These are phyloP conservation scores for Papilio glaucus DNA, from an alignment of 1,140 invertebrate genomes.

Conservation along the genomic window DNA sequence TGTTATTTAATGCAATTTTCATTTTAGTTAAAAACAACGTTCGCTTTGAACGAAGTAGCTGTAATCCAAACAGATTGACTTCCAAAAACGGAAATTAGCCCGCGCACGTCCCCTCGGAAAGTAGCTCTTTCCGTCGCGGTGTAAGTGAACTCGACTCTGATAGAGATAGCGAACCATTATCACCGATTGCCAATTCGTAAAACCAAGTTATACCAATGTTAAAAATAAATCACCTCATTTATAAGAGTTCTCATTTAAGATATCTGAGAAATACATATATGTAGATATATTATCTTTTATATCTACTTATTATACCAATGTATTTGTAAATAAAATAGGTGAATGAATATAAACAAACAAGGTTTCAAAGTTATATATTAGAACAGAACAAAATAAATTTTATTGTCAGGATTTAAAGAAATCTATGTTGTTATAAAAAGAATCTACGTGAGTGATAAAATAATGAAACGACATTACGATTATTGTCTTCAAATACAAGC, in stretches of 20 bases:
- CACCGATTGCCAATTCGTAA: not conserved
- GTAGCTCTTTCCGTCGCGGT: slow-evolving; percentile 28
- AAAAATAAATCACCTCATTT: not conserved
- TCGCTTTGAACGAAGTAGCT: not conserved
- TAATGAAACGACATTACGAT: not conserved
- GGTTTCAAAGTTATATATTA: not conserved
- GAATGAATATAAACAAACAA: not conserved
- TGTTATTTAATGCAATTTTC: too few relatives aligned
- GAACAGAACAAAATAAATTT: not conserved
- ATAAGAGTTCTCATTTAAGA: not conserved
- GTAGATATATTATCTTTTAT: not conserved
- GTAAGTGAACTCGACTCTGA: slow-evolving; percentile 12
- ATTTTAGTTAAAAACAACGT: not conserved
- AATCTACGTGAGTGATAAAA: not conserved
- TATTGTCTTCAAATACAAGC: slow-evolving; percentile 7
- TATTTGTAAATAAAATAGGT: too few relatives aligned
- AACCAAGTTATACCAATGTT: not conserved
- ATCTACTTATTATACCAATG: not conserved
- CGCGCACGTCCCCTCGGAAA: slow-evolving; percentile 17
- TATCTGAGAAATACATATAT: not conserved
- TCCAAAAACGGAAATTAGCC: slow-evolving; percentile 30
- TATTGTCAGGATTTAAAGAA: not conserved
- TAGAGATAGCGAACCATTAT: not conserved
- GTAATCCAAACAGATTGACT: not conserved
- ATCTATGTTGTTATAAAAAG: not conserved